Conservation (phyloP, 2,113 vertebrate genomes). For the Gopherus flavomarginatus region DNA sequence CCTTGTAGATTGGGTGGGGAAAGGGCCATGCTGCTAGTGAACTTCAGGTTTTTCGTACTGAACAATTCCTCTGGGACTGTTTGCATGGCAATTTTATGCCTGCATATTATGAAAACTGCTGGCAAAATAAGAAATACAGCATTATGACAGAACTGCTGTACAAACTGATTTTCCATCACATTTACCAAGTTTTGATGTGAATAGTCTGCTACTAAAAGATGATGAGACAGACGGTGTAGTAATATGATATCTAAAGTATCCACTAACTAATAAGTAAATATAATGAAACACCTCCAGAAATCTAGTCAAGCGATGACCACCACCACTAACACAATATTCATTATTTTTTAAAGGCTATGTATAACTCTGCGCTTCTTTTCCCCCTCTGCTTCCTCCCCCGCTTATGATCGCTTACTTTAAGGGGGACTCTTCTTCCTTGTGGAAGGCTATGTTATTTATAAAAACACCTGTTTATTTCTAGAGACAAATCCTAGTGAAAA, state of each 20-base stretch:
- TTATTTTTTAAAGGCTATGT: conserved; percentile 71
- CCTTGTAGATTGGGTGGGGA: background rate
- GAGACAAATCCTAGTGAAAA: background rate
- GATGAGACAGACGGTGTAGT: conserved; percentile 60
- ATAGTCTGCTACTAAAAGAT: conserved; percentile 79
- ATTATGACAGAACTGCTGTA: conserved; percentile 14
- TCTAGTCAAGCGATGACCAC: conserved; percentile 79
- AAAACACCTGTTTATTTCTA: background rate
- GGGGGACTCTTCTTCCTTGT: conserved; percentile 18
- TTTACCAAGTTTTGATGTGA: conserved; percentile 49
- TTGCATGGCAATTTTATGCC: fast-evolving
- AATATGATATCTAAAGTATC: conserved; percentile 75
- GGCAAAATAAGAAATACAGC: conserved; percentile 52
- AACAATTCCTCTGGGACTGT: background rate
- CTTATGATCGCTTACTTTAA: conserved; percentile 38
- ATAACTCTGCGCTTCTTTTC: conserved; percentile 18
- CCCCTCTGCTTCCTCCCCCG: background rate
- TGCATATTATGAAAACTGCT: background rate
- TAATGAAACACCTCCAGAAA: conserved; percentile 80
- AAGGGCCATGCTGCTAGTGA: background rate
- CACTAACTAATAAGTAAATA: conserved; percentile 80
- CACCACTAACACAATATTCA: conserved; percentile 78
- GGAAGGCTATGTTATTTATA: background rate
- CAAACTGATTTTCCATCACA: conserved; percentile 70
- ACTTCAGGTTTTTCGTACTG: background rate